Evolutionary conservation across 2,113 vertebrate genomes (phyloP).

Genomic region (Hylia prasina): DNA sequence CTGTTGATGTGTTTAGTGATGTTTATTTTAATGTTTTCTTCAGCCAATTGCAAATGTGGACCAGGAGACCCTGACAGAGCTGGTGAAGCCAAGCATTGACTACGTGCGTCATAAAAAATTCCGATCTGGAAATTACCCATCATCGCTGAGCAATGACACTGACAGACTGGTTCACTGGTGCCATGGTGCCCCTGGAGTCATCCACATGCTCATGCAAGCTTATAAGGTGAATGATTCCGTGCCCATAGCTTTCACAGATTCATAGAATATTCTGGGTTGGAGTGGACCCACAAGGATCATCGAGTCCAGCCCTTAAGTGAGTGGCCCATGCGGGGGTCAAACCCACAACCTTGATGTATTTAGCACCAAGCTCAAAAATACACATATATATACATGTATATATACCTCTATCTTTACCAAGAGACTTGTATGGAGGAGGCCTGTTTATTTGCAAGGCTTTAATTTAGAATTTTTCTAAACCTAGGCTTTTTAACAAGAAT

Average conservation of each 20-base stretch:
- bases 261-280: background rate
- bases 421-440: background rate
- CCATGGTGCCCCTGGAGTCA: slow-evolving; percentile 89
- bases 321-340: background rate
- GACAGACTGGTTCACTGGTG: slow-evolving; percentile 98
- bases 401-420: background rate
- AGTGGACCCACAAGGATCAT: background rate
- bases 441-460: background rate
- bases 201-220: slow-evolving; percentile 90
- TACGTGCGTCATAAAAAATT: slow-evolving; percentile 95
- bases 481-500: background rate
- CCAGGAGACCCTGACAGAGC: slow-evolving; percentile 79
- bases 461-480: background rate
- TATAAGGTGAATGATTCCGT: slow-evolving; percentile 76
- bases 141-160: slow-evolving; percentile 93
- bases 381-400: background rate
- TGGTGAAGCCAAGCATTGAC: slow-evolving; percentile 94
- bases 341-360: background rate
- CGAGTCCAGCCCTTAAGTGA: background rate
- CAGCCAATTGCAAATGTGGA: slow-evolving; percentile 86
- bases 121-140: slow-evolving; percentile 93
- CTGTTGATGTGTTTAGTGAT: background rate
- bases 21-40: background rate
- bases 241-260: background rate
- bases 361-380: background rate